Base-by-base conservation (phyloP, 2,113 vertebrate species). In the Xiphophorus maculatus region DNA sequence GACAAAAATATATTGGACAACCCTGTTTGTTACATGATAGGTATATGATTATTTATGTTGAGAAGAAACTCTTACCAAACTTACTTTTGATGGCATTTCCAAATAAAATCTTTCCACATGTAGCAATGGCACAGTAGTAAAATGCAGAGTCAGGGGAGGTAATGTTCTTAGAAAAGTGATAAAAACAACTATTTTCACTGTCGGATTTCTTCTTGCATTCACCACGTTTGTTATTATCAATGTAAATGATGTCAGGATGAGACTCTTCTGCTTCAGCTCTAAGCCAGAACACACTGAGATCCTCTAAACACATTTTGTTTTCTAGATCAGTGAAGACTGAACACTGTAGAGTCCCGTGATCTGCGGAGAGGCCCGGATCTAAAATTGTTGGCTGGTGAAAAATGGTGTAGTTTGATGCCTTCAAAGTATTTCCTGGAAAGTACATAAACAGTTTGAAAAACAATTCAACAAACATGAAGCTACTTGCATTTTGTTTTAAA, bases 161-260 rank as follows among this genome's bases (percentile, higher is more conserved):
- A 28, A 72, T 0, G 0, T 44, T 63, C 4, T 48, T 48, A 17
- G 17, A 48, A 62, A 79, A 65, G 63, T 37, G 66, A 29, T 71
- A 72, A 8, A 66, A 0, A 78, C 63, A 72, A 44, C 40, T 78
- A 28, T 17, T 48, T 48, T 48, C 4, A 48, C 61, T 37, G 12
- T 17, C 4, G 3, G 22, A 27, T 15, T 9, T 44, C 22, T 0
- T 0, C 48, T 66, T 17, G 44, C 44, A 48, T 48, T 48, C 14
- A 48, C 14, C 51, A 62, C 69, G 44, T 0, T 60, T 0, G 8
- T 66, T 0, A 17, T 27, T 0, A n/a, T 54, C 61, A 1, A 0
- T 70, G 40, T 54, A 0, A 11, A 5, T 69, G 37, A 3, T 54
- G 51, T 19, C 30, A 9, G 12, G 71, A 65, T 65, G 62, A 65